phyloP scores from a whole-genome alignment of 2,888 invertebrate species.

The Blera fallax region DNA sequence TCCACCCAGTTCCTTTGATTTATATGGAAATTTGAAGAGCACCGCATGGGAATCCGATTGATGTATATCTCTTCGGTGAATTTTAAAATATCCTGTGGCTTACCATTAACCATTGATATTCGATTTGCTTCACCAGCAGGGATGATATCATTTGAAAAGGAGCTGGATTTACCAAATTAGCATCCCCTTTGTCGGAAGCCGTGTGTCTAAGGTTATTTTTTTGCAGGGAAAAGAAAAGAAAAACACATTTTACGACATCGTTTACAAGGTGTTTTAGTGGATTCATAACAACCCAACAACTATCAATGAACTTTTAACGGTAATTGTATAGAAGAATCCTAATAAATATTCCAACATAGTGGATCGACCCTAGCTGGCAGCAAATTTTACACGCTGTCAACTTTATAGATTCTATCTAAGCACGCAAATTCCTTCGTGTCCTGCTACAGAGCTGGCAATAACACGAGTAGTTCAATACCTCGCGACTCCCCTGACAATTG shows the following conservation, averaged over 20 bases:
- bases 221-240: background rate
- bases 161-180: conserved; percentile 48
- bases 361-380: background rate
- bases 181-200: conserved; percentile 22
- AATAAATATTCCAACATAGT: conserved; percentile 39
- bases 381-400: conserved; percentile 16
- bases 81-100: conserved; percentile 70
- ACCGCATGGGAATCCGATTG: conserved; percentile 70
- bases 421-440: conserved; percentile 55
- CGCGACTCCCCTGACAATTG: conserved; percentile 56
- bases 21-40: conserved; percentile 68
- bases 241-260: conserved; percentile 42
- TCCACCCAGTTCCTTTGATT: conserved; percentile 55
- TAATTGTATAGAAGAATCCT: conserved; percentile 30
- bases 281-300: conserved; percentile 35
- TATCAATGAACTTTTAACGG: conserved; percentile 47
- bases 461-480: background rate
- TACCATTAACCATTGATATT: conserved; percentile 54
- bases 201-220: background rate
- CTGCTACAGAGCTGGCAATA: background rate
- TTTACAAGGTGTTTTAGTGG: conserved; percentile 67
- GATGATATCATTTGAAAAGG: background rate
- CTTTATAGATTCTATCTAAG: conserved; percentile 45
- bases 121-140: conserved; percentile 45
- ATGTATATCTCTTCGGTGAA: conserved; percentile 59